A percentile compares a stretch with the other conserved stretches of the same genome.
Conservation (phyloP, 2,888 invertebrate genomes). For the Lasioglossum calceatum region DNA sequence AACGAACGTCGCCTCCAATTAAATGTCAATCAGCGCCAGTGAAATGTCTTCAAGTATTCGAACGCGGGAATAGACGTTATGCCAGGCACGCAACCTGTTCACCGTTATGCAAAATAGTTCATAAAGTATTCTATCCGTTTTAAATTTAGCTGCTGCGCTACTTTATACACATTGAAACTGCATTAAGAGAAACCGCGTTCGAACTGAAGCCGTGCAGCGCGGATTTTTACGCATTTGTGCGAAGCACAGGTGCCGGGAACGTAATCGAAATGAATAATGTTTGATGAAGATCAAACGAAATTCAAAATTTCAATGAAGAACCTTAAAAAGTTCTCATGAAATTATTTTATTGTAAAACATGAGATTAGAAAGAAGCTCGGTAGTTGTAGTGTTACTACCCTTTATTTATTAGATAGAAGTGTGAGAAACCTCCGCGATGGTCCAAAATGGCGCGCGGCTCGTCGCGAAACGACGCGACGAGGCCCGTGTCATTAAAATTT, state of each 20-base stretch:
- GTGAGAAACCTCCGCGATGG: not conserved
- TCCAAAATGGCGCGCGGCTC: not conserved
- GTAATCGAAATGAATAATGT: not conserved
- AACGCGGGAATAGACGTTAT: not conserved
- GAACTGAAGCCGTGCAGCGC: not conserved
- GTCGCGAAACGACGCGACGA: not conserved
- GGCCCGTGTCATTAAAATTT: not conserved
- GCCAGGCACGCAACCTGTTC: not conserved
- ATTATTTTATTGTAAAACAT: not conserved
- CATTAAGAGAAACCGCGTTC: not conserved
- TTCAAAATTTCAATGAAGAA: too few relatives aligned
- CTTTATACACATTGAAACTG: not conserved
- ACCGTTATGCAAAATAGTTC: not conserved
- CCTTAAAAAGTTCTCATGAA: too few relatives aligned
- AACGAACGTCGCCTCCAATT: not conserved
- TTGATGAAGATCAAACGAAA: not conserved
- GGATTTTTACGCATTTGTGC: not conserved
- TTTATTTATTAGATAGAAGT: not conserved
- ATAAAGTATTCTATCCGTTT: not conserved
- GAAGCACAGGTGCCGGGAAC: not conserved
- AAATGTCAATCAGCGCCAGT: constrained; percentile 4
- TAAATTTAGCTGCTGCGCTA: not conserved
- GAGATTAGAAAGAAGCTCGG: not conserved
- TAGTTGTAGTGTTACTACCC: not conserved
- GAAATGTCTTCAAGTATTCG: not conserved